Evolutionary conservation across 2,888 invertebrate genomes (phyloP), one percentile per base, ranked within the genome.

Genomic region (Ectemnius continuus): DNA sequence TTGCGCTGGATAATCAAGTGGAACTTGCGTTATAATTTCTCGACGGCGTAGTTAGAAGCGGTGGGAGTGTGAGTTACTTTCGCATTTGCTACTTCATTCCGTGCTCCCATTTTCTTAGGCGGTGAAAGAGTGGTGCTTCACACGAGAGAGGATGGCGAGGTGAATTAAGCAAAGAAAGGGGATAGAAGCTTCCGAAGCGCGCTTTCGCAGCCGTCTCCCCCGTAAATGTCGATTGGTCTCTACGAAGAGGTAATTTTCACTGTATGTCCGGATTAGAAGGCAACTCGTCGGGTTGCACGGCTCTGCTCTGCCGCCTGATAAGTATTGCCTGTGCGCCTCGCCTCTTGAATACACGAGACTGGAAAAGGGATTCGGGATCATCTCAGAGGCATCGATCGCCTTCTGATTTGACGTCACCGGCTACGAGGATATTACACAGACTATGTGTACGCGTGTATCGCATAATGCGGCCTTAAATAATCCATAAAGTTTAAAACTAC

Each of bases 261-360:
- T 88, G 84, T 88, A 88, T 88, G 84, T 83, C 85, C 79, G 86
- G 88, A 88, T 88, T 87, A 88, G 88, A 88, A 87, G 88, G 86
- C 87, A 63, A 69, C 77, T 80, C 78, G 77, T 70, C 76, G 77
- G 64, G 57, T 48, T 60, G 67, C 57, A 61, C 23, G 47, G 36
- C 36, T 36, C 5, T 6, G 68, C 68, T 76, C 47, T 60, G 52
- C 52, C 65, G 79, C 70, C 70, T 82, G 77, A 76, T 75, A 83
- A 82, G 82, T 83, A 83, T 83, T 83, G 82, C 79, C 77, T 56
- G 67, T 64, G 56, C 77, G 47, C 69, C 74, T 71, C 77, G 47
- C 69, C 74, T 71, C 67, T 74, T 83, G 76, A 83, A 83, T 81
- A 75, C 76, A 65, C 73, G 77, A 76, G 82, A 78, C 82, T 80